Evolutionary conservation across 2,888 invertebrate genomes (phyloP), one percentile per base, ranked within the genome.

Genomic region (Hesperia comma): DNA sequence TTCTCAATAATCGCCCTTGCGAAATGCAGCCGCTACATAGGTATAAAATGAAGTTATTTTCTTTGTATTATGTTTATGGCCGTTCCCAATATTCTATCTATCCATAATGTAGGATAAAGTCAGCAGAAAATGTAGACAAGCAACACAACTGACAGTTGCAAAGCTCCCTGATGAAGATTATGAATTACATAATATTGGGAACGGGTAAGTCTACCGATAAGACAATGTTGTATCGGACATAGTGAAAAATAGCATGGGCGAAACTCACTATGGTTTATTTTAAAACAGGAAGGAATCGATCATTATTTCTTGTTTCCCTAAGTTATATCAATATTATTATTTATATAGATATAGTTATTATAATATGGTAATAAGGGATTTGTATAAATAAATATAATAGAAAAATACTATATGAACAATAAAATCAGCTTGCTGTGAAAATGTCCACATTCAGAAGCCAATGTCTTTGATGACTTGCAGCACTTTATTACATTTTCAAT

Each of bases 241-340:
- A 17, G 8, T 46, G 10, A 19, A 46, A 10, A 17, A 46, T 8
- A 43, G 53, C 43, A 15, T 43, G 17, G 1, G 46, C 8, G 17
- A 46, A 10, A 10, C 19, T 49, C 12, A 49, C 19, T 49, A 49
- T 19, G 2, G 0, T 49, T 8, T 53, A 33, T 17, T 60, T 37
- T 37, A 21, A 14, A 41, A 7, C 54, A 66, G 53, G 46, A 21
- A 58, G 58, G 58, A 21, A 54, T 37, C 33, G 33, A 43, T 66
- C 12, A 60, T 54, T 66, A 19, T 33, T 17, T 66, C 21, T 43
- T 43, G 43, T 40, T 64, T 64, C 26, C n/a, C 26, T 66, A 60
- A 66, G 73, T 79, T 80, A 79, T 85, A 82, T 84, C 80, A 84
- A 85, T 86, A 82, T 81, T 83, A 82, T 84, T 84, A 81, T 82